Percentiles rank a stretch among this genome's conserved stretches.
Evolutionary conservation across 1,140 invertebrate species (phyloP).

Genomic region (Papilio polyxenes): DNA sequence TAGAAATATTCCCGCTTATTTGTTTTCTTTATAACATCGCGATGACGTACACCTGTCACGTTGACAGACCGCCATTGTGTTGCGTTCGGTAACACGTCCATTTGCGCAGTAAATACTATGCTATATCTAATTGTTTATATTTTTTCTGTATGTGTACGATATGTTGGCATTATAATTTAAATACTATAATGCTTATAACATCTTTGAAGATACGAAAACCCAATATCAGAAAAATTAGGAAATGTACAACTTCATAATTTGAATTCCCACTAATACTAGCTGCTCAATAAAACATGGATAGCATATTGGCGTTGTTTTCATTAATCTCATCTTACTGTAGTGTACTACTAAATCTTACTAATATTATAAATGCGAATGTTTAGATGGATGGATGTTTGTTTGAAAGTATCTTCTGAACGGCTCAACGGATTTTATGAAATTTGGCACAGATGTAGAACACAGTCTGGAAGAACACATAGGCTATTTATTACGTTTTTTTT

Average conservation of each 20-base stretch:
- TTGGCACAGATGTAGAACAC: no score
- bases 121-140: conserved; percentile 8
- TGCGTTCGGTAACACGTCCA: conserved; percentile 14
- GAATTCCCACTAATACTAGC: no score
- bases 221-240: no score
- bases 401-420: no score
- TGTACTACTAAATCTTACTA: background rate
- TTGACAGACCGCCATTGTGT: conserved; percentile 16
- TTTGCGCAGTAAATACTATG: background rate
- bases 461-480: no score
- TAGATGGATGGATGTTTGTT: no score
- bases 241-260: no score
- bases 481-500: no score
- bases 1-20: conserved; percentile 22
- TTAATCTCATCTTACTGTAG: background rate
- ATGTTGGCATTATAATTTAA: background rate
- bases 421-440: no score
- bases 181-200: background rate
- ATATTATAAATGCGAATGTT: no score
- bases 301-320: no score
- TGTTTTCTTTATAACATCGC: background rate
- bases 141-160: background rate
- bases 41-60: background rate
- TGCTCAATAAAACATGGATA: no score
- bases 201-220: background rate